phyloP scores from a whole-genome alignment of 2,113 vertebrate genomes.

The Silurus glanis region DNA sequence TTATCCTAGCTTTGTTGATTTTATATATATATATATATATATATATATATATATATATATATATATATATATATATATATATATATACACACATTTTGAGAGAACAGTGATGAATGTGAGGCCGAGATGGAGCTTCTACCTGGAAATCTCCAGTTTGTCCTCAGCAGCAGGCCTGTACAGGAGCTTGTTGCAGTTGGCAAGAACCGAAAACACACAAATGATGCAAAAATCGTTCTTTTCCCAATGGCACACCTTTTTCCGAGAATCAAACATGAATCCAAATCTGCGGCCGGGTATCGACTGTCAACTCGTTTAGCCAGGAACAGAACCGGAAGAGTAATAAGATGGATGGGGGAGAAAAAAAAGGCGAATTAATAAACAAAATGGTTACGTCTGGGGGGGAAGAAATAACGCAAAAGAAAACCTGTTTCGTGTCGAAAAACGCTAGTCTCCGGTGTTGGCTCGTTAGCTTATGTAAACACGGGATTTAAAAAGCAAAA shows the following conservation, averaged over 20 bases:
- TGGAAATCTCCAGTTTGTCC: constrained; percentile 62
- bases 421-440: constrained; percentile 36
- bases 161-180: constrained; percentile 58
- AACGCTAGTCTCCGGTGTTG: constrained; percentile 34
- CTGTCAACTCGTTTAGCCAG: constrained; percentile 47
- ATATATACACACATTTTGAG: too few relatives aligned
- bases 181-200: constrained; percentile 62
- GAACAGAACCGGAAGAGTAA: constrained; percentile 31
- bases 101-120: constrained; percentile 22
- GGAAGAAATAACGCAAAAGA: constrained; percentile 44
- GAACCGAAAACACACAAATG: constrained; percentile 44
- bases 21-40: too few relatives aligned
- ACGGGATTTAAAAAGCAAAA: constrained; percentile 58
- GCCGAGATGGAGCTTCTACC: constrained; percentile 61
- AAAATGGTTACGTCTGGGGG: constrained; percentile 48
- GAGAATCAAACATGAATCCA: constrained; percentile 50
- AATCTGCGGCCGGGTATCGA: constrained; percentile 47
- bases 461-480: constrained; percentile 54
- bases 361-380: constrained; percentile 47
- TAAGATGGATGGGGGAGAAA: constrained; percentile 9
- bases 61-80: too few relatives aligned
- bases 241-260: constrained; percentile 28
- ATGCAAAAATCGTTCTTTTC: constrained; percentile 34
- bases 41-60: too few relatives aligned
- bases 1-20: not conserved